Base-by-base conservation (phyloP, 2,888 invertebrate genomes). In the Hypselothyrea guttata region DNA sequence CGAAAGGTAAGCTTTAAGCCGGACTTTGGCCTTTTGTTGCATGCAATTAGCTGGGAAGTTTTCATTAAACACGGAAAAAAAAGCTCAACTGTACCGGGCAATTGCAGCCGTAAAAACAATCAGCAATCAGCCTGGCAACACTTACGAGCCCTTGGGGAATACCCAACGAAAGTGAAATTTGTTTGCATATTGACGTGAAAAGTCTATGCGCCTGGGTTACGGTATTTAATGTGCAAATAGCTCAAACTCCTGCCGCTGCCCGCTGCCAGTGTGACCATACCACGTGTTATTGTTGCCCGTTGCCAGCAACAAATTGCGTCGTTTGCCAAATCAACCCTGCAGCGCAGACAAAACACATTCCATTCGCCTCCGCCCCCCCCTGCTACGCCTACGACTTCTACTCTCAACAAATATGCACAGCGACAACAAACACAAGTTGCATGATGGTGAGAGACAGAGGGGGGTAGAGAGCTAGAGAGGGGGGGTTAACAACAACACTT, bases 141-240 rank as follows among this genome's bases (percentile, higher is more conserved):
- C 78, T 82, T 78, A 78, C 79, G 78, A 78, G 79, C 42, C 78
- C 68, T 44, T 44, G 11, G 78, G 79, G 78, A 66, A 66, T 66
- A 62, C 35, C 7, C 9, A 60, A 38, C n/a, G 57, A 70, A 54
- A 59, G 56, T 55, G 69, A 65, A 52, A 48, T 42, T 46, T 54
- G 57, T 57, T 53, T 57, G 40, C 56, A 59, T 64, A 78, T 71
- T 38, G 74, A 63, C 57, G 63, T 72, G 62, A 65, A 68, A 48
- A 40, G 47, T 33, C 72, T 70, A 75, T 74, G n/a, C n/a, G n/a
- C n/a, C n/a, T n/a, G 82, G 84, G 75, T 81, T 77, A 75, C 77
- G 78, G 79, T 84, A 84, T 84, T 88, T 88, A 85, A 86, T 84
- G 85, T 83, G 83, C 75, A 82, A 85, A 76, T 60, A 82, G 51